Base-by-base conservation (phyloP, 2,888 invertebrate species). In the Mesochorus sp. region DNA sequence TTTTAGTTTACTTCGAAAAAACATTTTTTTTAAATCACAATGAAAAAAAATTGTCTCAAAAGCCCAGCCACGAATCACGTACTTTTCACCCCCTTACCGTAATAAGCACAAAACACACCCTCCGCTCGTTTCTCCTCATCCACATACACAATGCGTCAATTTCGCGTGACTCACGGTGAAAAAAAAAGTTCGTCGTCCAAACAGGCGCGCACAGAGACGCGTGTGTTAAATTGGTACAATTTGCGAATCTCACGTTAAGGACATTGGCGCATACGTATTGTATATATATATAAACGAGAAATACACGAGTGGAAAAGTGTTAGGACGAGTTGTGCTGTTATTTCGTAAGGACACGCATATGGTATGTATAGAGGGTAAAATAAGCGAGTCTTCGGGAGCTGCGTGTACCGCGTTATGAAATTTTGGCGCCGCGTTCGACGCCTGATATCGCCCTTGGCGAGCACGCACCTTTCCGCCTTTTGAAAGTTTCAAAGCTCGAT, bases 401-500 rank as follows among this genome's bases (percentile, higher is more conserved):
- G 14, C 37, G 37, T 34, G 49, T 51, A 47, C 26, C 47, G 51
- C 12, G 77, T 51, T 61, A 59, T n/a, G n/a, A n/a, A 66, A 34
- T 66, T 51, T 59, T 34, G 75, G 53, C 62, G 62, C 55, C 55
- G 62, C 55, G n/a, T 62, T 5, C 59, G 47, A 21, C 67, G 68
- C 61, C 68, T 73, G 34, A 47, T 49, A n/a, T n/a, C 55, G 70
- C 59, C 51, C 59, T 26, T 34, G 64, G 71, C 72, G 44, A n/a
- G 19, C 12, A 26, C 57, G 49, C 72, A 77, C 72, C 72, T 77
- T 73, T 62, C 47, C 70, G 28, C 39, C 78, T 39, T 70, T 70
- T 39, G 51, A 74, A 49, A 73, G n/a, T 62, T 72, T 39, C 62
- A 62, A 77, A 68, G 55, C 73, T 72, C 82, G 81, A 85, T 82